phyloP scores from a whole-genome alignment of 2,113 vertebrate species.

The Aix galericulata region DNA sequence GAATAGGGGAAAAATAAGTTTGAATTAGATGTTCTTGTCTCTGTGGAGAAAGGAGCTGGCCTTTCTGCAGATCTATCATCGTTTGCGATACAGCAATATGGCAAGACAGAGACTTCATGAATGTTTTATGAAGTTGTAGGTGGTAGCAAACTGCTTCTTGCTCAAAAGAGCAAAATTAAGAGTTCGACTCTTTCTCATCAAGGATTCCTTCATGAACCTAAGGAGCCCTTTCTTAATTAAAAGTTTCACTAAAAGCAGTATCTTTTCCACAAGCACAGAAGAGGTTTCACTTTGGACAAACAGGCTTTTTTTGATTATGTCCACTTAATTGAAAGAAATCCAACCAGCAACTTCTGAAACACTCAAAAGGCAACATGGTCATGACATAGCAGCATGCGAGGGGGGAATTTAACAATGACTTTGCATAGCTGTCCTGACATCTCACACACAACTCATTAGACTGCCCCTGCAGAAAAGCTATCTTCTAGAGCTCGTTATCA shows the following conservation, averaged over 20 bases:
- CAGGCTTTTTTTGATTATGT: background rate
- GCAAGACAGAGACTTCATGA: background rate
- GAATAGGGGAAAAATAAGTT: background rate
- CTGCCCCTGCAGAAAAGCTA: background rate
- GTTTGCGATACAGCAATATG: background rate
- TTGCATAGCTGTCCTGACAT: background rate
- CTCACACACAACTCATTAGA: background rate
- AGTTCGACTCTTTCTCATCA: background rate
- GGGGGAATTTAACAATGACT: background rate
- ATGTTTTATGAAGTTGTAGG: slow-evolving; percentile 25
- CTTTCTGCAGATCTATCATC: background rate
- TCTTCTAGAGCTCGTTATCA: background rate
- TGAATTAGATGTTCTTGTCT: background rate
- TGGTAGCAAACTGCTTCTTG: slow-evolving; percentile 11
- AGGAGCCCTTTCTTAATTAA: background rate
- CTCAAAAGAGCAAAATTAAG: background rate
- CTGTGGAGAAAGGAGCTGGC: background rate
- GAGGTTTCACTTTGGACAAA: background rate
- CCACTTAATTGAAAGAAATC: background rate
- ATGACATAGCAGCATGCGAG: background rate
- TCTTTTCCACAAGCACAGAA: rapidly evolving
- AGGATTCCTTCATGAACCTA: background rate
- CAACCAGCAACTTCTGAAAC: background rate
- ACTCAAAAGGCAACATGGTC: background rate
- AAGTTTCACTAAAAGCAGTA: background rate